These are phyloP conservation scores for Pollenia amentaria DNA, from an alignment of 2,888 invertebrate genomes.

Conservation along the genomic window DNA sequence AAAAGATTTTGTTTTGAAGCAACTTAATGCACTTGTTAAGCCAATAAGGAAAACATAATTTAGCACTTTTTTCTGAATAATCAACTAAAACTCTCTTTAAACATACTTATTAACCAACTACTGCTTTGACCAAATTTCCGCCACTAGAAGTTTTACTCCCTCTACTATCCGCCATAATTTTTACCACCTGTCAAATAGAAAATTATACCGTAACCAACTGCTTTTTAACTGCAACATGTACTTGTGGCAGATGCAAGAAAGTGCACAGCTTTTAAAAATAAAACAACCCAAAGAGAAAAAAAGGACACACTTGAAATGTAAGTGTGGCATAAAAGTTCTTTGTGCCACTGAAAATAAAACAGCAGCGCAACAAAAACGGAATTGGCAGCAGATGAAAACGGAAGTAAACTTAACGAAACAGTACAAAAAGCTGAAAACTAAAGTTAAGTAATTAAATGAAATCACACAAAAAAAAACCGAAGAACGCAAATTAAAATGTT, in stretches of 20 bases:
- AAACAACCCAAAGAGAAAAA: background rate
- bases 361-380: constrained; percentile 40
- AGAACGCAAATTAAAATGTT: constrained; percentile 31
- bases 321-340: constrained; percentile 50
- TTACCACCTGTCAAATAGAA: constrained; percentile 35
- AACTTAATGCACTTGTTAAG: background rate
- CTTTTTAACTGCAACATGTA: constrained; percentile 10
- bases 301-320: constrained; percentile 48
- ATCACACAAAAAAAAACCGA: constrained; percentile 38
- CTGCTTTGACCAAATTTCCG: constrained; percentile 37
- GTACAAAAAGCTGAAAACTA: constrained; percentile 33
- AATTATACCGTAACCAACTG: constrained; percentile 7
- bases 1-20: background rate
- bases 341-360: constrained; percentile 37
- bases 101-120: constrained; percentile 36
- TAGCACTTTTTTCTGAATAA: background rate
- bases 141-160: background rate
- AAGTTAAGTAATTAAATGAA: constrained; percentile 68
- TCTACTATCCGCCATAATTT: constrained; percentile 25
- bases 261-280: background rate
- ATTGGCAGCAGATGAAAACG: constrained; percentile 58
- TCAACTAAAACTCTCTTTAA: background rate
- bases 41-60: background rate
- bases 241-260: constrained; percentile 15
- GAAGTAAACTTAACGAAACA: constrained; percentile 39